A percentile compares a stretch with the other conserved stretches of the same genome.
These are phyloP conservation scores for Malurus alboscapulatus DNA, from an alignment of 2,113 vertebrate species.

Conservation along the genomic window DNA sequence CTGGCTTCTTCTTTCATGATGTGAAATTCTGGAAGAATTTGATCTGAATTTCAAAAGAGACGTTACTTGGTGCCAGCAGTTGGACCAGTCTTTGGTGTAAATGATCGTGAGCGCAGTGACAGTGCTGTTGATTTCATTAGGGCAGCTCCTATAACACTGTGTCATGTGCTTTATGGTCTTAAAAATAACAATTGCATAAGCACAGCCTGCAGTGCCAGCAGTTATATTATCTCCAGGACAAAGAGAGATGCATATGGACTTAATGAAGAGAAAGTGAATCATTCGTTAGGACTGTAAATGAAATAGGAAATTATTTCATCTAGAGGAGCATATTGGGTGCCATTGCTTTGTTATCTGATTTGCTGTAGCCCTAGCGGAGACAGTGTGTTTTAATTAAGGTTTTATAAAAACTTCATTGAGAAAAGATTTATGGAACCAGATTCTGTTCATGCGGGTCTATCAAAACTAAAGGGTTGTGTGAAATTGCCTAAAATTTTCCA, in stretches of 20 bases:
- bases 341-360: neutral
- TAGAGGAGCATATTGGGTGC: neutral
- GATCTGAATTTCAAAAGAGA: neutral
- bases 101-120: fast-evolving
- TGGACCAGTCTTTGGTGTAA: neutral
- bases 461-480: neutral
- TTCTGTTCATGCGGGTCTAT: neutral
- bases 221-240: neutral
- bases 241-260: neutral
- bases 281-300: neutral
- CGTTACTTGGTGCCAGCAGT: neutral
- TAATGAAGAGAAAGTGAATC: slow-evolving; percentile 17
- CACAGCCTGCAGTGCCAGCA: neutral
- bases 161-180: neutral
- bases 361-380: neutral
- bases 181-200: neutral
- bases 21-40: neutral
- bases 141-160: neutral
- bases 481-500: neutral
- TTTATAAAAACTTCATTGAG: neutral
- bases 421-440: neutral
- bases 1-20: neutral
- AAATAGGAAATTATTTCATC: slow-evolving; percentile 30
- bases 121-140: neutral
- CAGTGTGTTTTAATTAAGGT: neutral